These are phyloP conservation scores for Otocyon megalotis DNA, from an alignment of 2,113 vertebrate genomes.

Conservation along the genomic window DNA sequence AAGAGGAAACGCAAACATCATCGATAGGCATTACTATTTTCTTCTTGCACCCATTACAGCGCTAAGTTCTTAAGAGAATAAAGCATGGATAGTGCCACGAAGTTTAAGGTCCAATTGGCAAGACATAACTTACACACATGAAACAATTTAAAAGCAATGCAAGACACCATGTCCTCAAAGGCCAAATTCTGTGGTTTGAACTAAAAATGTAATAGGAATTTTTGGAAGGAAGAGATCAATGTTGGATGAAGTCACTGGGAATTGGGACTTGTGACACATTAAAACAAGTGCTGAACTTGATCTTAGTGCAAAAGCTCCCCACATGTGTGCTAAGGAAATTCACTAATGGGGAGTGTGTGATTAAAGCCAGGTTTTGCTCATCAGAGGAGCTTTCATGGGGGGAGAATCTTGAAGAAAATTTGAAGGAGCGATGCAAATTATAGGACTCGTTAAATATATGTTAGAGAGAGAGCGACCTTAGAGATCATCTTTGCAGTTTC, in stretches of 20 bases:
- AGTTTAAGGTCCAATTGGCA: conserved; percentile 49
- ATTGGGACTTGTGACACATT: conserved; percentile 53
- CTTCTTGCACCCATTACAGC: background rate
- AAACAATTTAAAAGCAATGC: conserved; percentile 68
- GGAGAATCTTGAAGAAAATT: conserved; percentile 53
- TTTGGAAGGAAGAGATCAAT: conserved; percentile 72
- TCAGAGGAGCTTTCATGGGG: conserved; percentile 46
- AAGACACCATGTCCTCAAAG: conserved; percentile 71
- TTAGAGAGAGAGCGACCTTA: background rate
- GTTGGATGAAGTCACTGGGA: conserved; percentile 69
- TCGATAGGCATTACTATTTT: background rate
- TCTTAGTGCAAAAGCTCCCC: conserved; percentile 48
- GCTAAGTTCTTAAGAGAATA: conserved; percentile 34
- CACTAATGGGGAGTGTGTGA: conserved; percentile 58
- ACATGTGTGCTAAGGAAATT: conserved; percentile 65
- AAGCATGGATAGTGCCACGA: background rate
- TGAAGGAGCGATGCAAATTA: conserved; percentile 44
- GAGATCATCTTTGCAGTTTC: conserved; percentile 18
- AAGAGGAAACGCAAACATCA: background rate
- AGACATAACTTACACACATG: conserved; percentile 62
- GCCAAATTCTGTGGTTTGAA: conserved; percentile 69
- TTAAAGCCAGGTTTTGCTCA: conserved; percentile 61
- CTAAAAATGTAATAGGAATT: conserved; percentile 76
- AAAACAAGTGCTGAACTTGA: conserved; percentile 68
- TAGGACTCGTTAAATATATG: conserved; percentile 6